Base-by-base conservation (phyloP, 1,140 invertebrate species). In the Drosophila hydei region DNA sequence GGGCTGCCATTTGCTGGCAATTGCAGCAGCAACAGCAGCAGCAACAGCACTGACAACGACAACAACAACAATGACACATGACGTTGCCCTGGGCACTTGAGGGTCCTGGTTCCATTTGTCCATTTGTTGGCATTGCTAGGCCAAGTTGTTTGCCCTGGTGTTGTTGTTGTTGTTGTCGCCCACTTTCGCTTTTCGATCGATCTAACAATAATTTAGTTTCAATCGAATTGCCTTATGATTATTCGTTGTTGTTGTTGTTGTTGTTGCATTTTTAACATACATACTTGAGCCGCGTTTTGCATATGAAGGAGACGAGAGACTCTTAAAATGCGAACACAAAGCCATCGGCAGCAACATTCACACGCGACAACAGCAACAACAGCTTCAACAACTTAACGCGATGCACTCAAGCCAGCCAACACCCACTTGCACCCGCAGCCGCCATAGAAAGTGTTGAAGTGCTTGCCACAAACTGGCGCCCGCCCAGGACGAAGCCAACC, bases 131-230 rank as follows among this genome's bases (percentile, higher is more conserved):
- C 59, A 63, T 80, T 73, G 68, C 72, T 63, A 79, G 80, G 64
- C 77, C 77, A 79, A 79, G 51, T 23, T 51, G 43, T 64, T 71
- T 64, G 51, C 43, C 68, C 33, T 70, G 59, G 50, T 23, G 25
- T 27, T 9, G 47, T 64, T 51, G 42, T 42, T 40, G 33, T 36
- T 75, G 47, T 30, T 69, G 56, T 73, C 65, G 56, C 67, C 69
- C 60, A 80, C 76, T 83, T 84, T 84, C 76, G 73, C 73, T 85
- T 85, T 85, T 72, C 73, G 84, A 88, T 88, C 83, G 83, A 88
- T 88, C 83, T 79, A 88, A 88, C 83, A 88, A 88, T 88, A 88
- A 88, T 88, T 83, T 55, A 64, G 78, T 79, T 88, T 83, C 84
- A 83, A 89, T 88, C 79, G 83, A 72, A 75, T 69, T 62, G 72